Evolutionary conservation across 2,113 vertebrate species (phyloP), one percentile per base, ranked within the genome.

Genomic region (Aviceda subcristata): DNA sequence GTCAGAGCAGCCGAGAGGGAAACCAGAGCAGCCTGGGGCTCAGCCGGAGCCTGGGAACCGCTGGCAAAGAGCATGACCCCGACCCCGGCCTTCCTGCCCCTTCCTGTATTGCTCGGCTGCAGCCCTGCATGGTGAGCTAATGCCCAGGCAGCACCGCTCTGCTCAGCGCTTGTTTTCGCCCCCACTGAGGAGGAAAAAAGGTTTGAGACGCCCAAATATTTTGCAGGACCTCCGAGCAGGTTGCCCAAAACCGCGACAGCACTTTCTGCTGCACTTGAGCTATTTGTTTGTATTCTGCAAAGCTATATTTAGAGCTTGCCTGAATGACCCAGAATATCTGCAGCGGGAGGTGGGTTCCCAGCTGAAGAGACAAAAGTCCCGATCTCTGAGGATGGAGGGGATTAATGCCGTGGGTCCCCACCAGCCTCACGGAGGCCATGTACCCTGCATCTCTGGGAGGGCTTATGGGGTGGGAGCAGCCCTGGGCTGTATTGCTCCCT

Each of bases 41-140:
- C 66, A 64, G 51, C 59, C 3, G 7, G 88, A 95, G 95, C 94
- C 92, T 96, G 95, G 92, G 96, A 97, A 96, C 72, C 8, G 3
- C 64, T 8, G 8, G 73, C 86, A 59, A 72, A 88, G 72, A 91
- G 86, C 92, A n/a, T 0, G 59, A 88, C 94, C 86, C 72, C 3
- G 7, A 93, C 51, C 76, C 48, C 5, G 1, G 30, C 56, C 63
- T 83, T 92, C 83, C 96, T 78, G 80, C 34, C 82, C 73, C 57
- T 43, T 43, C 57, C 89, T 2, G 2, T 27, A 7, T 26, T 0
- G 1, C 64, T 77, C 2, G 1, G 59, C 76, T 77, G 55, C 60
- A 74, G 88, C 72, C 68, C n/a, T 41, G 62, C 73, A 59, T 8
- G 22, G 43, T 27, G 48, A 63, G 71, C 56, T 41, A 39, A 76